Evolutionary conservation across 2,113 vertebrate genomes (phyloP).

Genomic region (Leptosomus discolor): DNA sequence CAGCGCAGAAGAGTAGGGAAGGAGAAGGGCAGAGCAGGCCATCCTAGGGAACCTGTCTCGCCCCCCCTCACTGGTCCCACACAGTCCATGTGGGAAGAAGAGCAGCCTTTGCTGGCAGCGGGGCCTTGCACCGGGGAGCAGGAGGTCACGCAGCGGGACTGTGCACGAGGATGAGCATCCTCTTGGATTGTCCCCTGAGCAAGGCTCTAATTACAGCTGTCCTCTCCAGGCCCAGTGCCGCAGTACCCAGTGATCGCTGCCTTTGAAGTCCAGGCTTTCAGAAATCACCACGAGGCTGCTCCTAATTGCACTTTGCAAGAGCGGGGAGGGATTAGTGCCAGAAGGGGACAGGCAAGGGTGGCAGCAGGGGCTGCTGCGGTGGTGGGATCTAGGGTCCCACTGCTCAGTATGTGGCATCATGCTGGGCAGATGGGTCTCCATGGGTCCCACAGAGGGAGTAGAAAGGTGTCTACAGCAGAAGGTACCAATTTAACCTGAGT

Average conservation of each 20-base stretch:
- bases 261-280: conserved; percentile 1
- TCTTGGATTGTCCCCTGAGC: not conserved
- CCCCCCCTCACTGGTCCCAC: not conserved
- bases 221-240: not conserved
- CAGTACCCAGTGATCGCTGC: not conserved
- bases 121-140: not conserved
- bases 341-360: not conserved
- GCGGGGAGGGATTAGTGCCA: not conserved
- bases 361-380: not conserved
- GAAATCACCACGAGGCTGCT: not conserved
- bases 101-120: not conserved
- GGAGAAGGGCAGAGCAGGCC: not conserved
- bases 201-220: not conserved
- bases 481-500: accelerated
- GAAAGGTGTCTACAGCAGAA: not conserved
- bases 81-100: not conserved
- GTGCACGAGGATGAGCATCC: not conserved
- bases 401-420: not conserved
- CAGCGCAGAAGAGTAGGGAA: not conserved
- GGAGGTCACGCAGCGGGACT: not conserved
- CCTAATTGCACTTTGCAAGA: not conserved
- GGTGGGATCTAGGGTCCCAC: accelerated
- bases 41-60: not conserved
- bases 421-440: not conserved
- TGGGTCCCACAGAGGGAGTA: not conserved